A percentile compares a stretch with the other conserved stretches of the same genome.
Conservation (phyloP, 2,888 invertebrate genomes). For the Petrophora chlorosata region DNA sequence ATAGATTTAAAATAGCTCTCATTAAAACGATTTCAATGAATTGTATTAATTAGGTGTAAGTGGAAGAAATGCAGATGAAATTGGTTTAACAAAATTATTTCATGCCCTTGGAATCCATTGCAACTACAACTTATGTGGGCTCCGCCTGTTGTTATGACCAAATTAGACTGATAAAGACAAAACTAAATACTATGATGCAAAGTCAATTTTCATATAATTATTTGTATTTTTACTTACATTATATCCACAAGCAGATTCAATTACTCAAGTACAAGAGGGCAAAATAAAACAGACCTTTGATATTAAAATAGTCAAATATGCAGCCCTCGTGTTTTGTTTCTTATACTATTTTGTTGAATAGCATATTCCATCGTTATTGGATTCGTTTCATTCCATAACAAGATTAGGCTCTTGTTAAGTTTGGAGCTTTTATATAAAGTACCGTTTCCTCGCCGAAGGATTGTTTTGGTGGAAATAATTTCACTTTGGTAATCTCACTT, state of each 20-base stretch:
- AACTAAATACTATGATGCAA: conserved; percentile 48
- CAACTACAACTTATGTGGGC: conserved; percentile 53
- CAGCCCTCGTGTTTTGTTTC: conserved; percentile 21
- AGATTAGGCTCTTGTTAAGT: conserved; percentile 32
- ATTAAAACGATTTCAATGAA: conserved; percentile 60
- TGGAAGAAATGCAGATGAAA: conserved; percentile 48
- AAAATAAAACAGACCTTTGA: conserved; percentile 37
- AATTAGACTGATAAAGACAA: conserved; percentile 68
- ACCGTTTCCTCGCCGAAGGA: conserved; percentile 16
- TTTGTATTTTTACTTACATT: conserved; percentile 45
- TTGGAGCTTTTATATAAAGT: conserved; percentile 30
- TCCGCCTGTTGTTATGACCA: conserved; percentile 70
- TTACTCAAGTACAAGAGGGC: conserved; percentile 50
- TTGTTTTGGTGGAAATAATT: conserved; percentile 26
- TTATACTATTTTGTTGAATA: conserved; percentile 24
- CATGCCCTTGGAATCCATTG: conserved; percentile 58
- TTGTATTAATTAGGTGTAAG: conserved; percentile 72
- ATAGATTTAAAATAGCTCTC: conserved; percentile 75
- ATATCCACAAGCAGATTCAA: conserved; percentile 40
- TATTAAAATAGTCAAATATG: conserved; percentile 19
- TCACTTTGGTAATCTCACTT: conserved; percentile 66
- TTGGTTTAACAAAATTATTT: conserved; percentile 53
- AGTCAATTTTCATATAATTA: conserved; percentile 59
- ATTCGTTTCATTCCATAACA: conserved; percentile 35
- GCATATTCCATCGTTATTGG: conserved; percentile 26